Percentiles rank a stretch among this genome's conserved stretches.
Evolutionary conservation across 2,113 vertebrate species (phyloP).

Genomic region (Paramisgurnus dabryanus): DNA sequence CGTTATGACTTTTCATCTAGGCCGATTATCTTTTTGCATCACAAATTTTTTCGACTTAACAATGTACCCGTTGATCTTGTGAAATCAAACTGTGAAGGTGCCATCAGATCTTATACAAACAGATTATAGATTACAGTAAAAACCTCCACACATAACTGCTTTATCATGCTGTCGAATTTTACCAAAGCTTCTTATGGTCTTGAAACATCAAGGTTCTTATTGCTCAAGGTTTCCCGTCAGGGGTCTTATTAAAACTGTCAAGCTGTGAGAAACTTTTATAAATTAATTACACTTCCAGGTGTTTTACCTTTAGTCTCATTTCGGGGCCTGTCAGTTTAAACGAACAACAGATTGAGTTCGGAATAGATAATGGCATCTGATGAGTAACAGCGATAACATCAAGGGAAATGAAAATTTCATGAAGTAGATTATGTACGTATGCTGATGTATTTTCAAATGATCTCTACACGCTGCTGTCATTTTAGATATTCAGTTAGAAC

Average conservation of each 20-base stretch:
- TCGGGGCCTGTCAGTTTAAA: neutral
- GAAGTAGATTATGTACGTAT: conserved; percentile 3
- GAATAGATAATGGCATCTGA: neutral
- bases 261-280: neutral
- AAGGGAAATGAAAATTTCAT: conserved; percentile 4
- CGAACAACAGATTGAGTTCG: neutral
- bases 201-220: neutral
- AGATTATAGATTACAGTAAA: neutral
- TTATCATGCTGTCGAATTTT: neutral
- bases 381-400: neutral
- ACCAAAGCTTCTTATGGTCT: neutral
- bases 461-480: neutral
- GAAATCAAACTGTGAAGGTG: no score
- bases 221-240: neutral
- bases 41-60: neutral
- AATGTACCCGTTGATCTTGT: neutral
- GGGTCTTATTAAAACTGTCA: conserved; percentile 5
- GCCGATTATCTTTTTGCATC: neutral
- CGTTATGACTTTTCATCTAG: neutral
- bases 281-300: neutral
- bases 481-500: neutral
- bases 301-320: neutral
- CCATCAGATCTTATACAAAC: neutral
- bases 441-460: conserved; percentile 8
- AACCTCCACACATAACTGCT: neutral